These are phyloP conservation scores for Halictus ligatus DNA, from an alignment of 2,888 invertebrate genomes.

Conservation along the genomic window DNA sequence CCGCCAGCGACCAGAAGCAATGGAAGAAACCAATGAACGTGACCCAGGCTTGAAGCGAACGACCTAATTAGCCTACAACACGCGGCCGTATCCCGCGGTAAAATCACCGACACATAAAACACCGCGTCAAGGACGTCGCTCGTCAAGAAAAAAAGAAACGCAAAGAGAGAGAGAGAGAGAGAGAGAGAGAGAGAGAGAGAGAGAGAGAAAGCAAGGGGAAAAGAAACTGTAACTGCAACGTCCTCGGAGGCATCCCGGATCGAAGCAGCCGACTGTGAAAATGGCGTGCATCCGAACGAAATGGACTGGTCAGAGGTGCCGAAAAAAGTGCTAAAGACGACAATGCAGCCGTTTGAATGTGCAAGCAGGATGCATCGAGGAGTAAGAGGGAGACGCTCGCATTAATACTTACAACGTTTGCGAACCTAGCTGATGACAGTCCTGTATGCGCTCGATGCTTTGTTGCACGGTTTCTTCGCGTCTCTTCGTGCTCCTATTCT, in stretches of 20 bases:
- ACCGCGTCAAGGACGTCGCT: conserved; percentile 17
- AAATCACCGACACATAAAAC: conserved; percentile 36
- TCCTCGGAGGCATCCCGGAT: conserved; percentile 34
- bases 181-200: not conserved
- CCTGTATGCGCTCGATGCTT: not conserved
- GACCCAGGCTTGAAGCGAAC: conserved; percentile 31
- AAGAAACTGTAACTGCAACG: conserved; percentile 19
- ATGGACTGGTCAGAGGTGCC: conserved; percentile 33
- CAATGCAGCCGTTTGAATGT: not conserved
- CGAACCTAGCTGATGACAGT: not conserved
- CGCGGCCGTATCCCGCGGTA: conserved; percentile 35
- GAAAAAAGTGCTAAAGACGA: conserved; percentile 18
- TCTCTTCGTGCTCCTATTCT: not conserved
- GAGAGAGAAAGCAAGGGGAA: not conserved
- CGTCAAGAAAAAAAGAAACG: conserved; percentile 1
- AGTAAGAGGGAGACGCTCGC: not conserved
- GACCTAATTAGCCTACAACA: conserved; percentile 46
- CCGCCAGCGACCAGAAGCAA: conserved; percentile 12
- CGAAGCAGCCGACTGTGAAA: conserved; percentile 45
- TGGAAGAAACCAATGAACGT: conserved; percentile 21
- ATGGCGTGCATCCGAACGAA: conserved; percentile 46
- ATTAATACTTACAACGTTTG: conserved; percentile 5
- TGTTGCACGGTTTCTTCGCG: not conserved
- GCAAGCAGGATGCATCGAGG: not conserved
- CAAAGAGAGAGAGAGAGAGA: not conserved